phyloP scores from a whole-genome alignment of 2,888 invertebrate genomes.

The Penaeus monodon region DNA sequence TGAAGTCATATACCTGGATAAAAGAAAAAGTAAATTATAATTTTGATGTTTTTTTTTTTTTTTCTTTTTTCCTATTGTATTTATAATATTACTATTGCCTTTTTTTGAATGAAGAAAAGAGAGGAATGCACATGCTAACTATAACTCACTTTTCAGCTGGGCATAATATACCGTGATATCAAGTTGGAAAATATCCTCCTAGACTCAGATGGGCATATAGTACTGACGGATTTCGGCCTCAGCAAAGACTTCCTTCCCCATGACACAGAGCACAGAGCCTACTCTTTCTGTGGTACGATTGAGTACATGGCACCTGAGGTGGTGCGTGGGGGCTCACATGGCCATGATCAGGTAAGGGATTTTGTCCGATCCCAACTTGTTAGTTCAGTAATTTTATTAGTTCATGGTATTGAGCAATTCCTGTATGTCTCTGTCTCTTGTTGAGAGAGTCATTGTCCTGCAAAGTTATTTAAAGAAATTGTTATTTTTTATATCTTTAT shows the following conservation, averaged over 20 bases:
- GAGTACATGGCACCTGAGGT: slow-evolving; percentile 97
- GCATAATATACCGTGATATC: slow-evolving; percentile 97
- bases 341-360: slow-evolving; percentile 92
- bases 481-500: too few species aligned
- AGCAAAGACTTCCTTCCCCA: slow-evolving; percentile 90
- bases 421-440: too few species aligned
- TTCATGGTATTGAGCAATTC: neutral
- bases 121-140: too few species aligned
- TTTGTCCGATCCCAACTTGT: neutral
- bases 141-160: slow-evolving; percentile 78
- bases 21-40: neutral
- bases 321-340: slow-evolving; percentile 84
- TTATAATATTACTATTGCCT: neutral
- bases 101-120: neutral
- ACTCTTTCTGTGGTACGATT: slow-evolving; percentile 98
- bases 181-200: slow-evolving; percentile 97
- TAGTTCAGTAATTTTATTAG: neutral
- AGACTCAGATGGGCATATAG: slow-evolving; percentile 94
- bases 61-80: neutral
- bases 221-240: slow-evolving; percentile 96
- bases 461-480: too few species aligned
- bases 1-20: too few species aligned
- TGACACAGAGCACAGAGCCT: slow-evolving; percentile 84
- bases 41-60: neutral
- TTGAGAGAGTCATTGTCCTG: too few species aligned